These are phyloP conservation scores for Cryptomyrus ogoouensis DNA, from an alignment of 2,113 vertebrate species.

Conservation along the genomic window DNA sequence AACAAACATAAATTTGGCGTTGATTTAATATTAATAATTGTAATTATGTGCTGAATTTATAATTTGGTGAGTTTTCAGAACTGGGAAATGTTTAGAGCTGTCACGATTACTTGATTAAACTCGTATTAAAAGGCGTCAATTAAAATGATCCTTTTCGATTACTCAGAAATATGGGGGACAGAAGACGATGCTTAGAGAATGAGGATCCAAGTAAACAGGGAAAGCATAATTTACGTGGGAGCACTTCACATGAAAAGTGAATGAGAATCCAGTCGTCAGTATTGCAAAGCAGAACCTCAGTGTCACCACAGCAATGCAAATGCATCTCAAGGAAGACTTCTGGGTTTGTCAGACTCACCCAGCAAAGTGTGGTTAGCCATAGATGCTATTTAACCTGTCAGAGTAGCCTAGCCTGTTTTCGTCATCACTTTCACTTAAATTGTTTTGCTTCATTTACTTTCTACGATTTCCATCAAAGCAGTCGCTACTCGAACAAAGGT, in stretches of 20 bases:
- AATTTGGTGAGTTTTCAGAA: neutral
- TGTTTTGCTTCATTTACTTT: neutral
- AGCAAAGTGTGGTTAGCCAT: neutral
- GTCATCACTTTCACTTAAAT: neutral
- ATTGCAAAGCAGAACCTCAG: neutral
- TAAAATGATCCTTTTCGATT: neutral
- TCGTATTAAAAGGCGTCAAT: neutral
- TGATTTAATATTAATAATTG: neutral
- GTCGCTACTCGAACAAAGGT: neutral
- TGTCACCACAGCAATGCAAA: neutral
- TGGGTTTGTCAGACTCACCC: neutral
- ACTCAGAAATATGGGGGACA: neutral
- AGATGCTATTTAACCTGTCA: neutral
- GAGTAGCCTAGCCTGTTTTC: neutral
- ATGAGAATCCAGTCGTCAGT: neutral
- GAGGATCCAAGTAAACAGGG: neutral
- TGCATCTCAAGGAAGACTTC: neutral
- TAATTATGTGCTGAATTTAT: neutral
- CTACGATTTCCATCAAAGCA: neutral
- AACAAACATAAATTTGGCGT: neutral
- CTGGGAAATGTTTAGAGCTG: neutral
- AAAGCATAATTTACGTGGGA: neutral
- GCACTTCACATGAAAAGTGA: neutral
- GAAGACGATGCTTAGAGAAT: neutral
- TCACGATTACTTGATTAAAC: neutral